Percentiles rank a stretch among this genome's conserved stretches.
Conservation (phyloP, 2,113 vertebrate genomes). For the Perca flavescens region DNA sequence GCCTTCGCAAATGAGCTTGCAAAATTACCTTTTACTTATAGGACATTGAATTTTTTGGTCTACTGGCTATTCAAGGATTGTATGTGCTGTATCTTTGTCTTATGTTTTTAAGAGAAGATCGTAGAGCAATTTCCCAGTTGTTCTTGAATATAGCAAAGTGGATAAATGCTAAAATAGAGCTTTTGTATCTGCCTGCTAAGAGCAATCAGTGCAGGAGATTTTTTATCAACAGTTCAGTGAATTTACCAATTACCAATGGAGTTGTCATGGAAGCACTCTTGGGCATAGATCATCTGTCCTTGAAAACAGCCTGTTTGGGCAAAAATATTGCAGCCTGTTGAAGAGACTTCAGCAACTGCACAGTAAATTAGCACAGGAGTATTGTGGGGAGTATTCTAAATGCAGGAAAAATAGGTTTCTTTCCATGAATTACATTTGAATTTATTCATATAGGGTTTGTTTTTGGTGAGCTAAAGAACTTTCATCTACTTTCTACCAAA, state of each 20-base stretch:
- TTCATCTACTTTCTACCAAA: neutral
- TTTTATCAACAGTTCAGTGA: conserved; percentile 49
- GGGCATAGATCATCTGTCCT: conserved; percentile 58
- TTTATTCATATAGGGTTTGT: neutral
- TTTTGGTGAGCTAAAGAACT: neutral
- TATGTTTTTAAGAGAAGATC: conserved; percentile 25
- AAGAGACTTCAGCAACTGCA: conserved; percentile 7
- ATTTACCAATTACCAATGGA: conserved; percentile 60
- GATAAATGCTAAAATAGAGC: neutral
- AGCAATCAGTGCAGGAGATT: conserved; percentile 16
- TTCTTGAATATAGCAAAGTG: conserved; percentile 33
- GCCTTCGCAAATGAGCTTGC: conserved; percentile 20
- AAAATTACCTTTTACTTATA: neutral
- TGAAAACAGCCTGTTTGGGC: conserved; percentile 40
- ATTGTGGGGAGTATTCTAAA: neutral
- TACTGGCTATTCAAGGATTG: neutral
- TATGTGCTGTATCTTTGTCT: neutral
- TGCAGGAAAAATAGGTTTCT: neutral
- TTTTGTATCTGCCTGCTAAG: conserved; percentile 48
- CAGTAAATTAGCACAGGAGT: conserved; percentile 11
- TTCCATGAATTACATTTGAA: neutral
- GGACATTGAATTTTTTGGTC: neutral
- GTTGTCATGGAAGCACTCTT: conserved; percentile 65
- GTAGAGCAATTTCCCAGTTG: conserved; percentile 16
- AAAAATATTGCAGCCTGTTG: conserved; percentile 26